phyloP scores from a whole-genome alignment of 2,888 invertebrate species.

The Acanthosepion esculentum region DNA sequence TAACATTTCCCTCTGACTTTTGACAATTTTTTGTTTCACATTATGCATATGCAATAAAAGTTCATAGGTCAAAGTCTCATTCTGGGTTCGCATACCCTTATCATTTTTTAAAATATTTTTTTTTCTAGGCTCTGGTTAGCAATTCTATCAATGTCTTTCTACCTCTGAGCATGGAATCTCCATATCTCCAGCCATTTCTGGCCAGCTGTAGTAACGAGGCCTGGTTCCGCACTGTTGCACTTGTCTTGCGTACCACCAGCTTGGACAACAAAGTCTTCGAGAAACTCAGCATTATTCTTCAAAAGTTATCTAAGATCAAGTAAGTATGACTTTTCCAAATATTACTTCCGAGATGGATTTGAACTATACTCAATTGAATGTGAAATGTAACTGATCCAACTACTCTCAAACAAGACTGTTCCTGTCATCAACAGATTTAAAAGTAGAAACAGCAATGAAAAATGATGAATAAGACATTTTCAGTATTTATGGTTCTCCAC shows the following conservation, averaged over 20 bases:
- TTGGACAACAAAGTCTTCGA: slow-evolving; percentile 69
- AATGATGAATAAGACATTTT: too few relatives aligned
- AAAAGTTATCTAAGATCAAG: slow-evolving; percentile 73
- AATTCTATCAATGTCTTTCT: slow-evolving; percentile 71
- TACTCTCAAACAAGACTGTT: too few relatives aligned
- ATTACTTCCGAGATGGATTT: too few relatives aligned
- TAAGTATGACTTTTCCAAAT: slow-evolving; percentile 52
- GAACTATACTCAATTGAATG: too few relatives aligned
- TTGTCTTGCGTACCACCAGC: slow-evolving; percentile 69
- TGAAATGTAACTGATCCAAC: too few relatives aligned
- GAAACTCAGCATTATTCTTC: slow-evolving; percentile 72
- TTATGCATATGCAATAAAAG: too few relatives aligned
- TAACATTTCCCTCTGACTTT: too few relatives aligned
- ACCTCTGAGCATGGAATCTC: slow-evolving; percentile 72
- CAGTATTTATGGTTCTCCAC: too few relatives aligned
- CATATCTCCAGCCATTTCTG: slow-evolving; percentile 68
- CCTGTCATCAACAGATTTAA: too few relatives aligned
- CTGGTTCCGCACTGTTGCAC: slow-evolving; percentile 72
- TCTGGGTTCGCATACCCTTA: background rate
- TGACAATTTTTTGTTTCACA: too few relatives aligned
- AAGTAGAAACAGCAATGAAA: too few relatives aligned
- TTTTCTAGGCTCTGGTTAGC: slow-evolving; percentile 69
- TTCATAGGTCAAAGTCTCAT: too few relatives aligned
- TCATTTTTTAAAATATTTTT: background rate
- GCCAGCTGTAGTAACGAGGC: slow-evolving; percentile 71